Evolutionary conservation across 2,113 vertebrate species (phyloP), one percentile per base, ranked within the genome.

Genomic region (Alethe diademata): DNA sequence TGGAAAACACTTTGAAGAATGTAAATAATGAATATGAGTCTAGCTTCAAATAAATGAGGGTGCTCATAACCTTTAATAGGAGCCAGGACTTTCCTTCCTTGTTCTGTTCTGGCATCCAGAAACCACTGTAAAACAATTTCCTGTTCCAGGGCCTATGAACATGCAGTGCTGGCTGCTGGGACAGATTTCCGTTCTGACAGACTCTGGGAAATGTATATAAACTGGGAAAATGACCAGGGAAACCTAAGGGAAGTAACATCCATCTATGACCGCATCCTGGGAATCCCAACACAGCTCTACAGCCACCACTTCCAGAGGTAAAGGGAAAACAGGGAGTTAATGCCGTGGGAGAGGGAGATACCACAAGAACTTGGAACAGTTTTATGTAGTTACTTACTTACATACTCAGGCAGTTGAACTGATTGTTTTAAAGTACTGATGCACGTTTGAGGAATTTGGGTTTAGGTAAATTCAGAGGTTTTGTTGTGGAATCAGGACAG

Each of bases 181-280:
- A 99, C 99, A 90, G 99, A 99, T 96, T 99, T 99, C 95, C 99
- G 99, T 91, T 99, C 99, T 12, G 99, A 99, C 96, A 99, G 99
- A 78, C 98, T 99, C 11, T 99, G 99, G 99, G 99, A 99, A 96
- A 98, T 99, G 94, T 99, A 98, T 90, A 98, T 99, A 96, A 98
- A 95, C 95, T 99, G 99, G 99, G 99, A 99, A 95, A 99, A 98
- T 2, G 99, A 99, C 54, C 98, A 98, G 80, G 98, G 98, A 48
- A 99, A 99, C 88, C 96, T 99, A 43, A 98, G 98, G 93, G 99
- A 99, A 33, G 99, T 99, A 58, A 99, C 99, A 0, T 98, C 99
- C 78, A 96, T 99, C 74, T 99, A 99, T 66, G 99, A 99, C 84
- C 99, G 99, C 29, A 97, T 99, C 97, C 97, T 99, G 95, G 98